A percentile compares a stretch with the other conserved stretches of the same genome.
Conservation (phyloP, 1,140 invertebrate genomes). For the Cephus cinctus region DNA sequence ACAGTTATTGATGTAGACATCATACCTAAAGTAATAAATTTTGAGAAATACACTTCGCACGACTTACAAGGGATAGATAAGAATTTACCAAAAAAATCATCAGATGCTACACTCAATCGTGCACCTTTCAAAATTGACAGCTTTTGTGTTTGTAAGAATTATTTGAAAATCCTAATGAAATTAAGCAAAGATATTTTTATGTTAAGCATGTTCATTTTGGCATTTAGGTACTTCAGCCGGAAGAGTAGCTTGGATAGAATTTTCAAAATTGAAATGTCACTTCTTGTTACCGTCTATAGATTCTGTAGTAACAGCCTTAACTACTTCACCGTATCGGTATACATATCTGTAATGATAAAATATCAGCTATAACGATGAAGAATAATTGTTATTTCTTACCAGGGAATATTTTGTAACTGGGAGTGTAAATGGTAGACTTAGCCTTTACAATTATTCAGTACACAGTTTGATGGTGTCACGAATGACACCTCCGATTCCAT, state of each 20-base stretch:
- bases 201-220: background rate
- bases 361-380: too few relatives aligned
- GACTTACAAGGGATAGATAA: too few relatives aligned
- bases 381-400: slow-evolving; percentile 2
- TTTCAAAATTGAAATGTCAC: slow-evolving; percentile 22
- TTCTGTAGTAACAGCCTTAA: slow-evolving; percentile 22
- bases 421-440: slow-evolving; percentile 13
- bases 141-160: slow-evolving; percentile 26
- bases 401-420: slow-evolving; percentile 30
- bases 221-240: slow-evolving; percentile 22
- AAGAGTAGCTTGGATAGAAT: slow-evolving; percentile 24
- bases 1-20: too few relatives aligned
- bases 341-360: too few relatives aligned
- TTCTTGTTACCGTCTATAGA: slow-evolving; percentile 16
- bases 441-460: slow-evolving; percentile 25
- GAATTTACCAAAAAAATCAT: background rate
- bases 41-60: too few relatives aligned
- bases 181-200: background rate
- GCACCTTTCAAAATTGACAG: slow-evolving; percentile 11
- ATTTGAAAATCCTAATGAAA: background rate
- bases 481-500: slow-evolving; percentile 18
- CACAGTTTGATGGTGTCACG: slow-evolving; percentile 10
- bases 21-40: too few relatives aligned
- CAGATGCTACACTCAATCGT: slow-evolving; percentile 13
- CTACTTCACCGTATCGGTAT: slow-evolving; percentile 28